Percentiles rank a stretch among this genome's conserved stretches.
Conservation (phyloP, 2,797 vertebrate genomes). For the Sebastes steindachneri region DNA sequence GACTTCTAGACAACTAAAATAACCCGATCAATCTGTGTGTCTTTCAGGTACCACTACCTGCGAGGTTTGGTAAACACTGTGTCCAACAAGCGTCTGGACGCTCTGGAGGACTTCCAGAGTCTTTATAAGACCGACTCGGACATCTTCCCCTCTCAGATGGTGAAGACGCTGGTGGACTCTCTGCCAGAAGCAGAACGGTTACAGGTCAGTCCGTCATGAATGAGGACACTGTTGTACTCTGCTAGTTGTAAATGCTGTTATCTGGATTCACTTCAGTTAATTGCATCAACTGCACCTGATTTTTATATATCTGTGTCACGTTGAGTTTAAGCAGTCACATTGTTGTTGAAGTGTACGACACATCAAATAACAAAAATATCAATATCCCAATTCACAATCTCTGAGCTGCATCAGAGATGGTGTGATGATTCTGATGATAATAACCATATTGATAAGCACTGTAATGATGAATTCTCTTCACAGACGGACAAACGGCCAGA, state of each 20-base stretch:
- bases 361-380: too few species aligned
- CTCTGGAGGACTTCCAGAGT: conserved; percentile 94
- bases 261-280: not conserved
- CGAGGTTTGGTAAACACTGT: conserved; percentile 89
- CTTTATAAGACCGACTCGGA: conserved; percentile 93
- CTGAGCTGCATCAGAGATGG: not conserved
- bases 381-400: not conserved
- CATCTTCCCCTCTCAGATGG: conserved; percentile 92
- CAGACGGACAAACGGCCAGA: conserved; percentile 86
- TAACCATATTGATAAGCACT: not conserved
- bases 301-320: not conserved
- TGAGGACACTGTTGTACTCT: not conserved
- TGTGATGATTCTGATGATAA: not conserved
- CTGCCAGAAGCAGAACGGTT: conserved; percentile 80
- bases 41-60: conserved; percentile 91
- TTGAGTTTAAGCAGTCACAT: not conserved
- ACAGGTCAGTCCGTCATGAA: conserved; percentile 61
- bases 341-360: not conserved
- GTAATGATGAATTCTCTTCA: not conserved
- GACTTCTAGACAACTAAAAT: not conserved
- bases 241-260: not conserved
- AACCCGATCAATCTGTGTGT: not conserved
- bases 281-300: not conserved
- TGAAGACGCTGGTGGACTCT: conserved; percentile 85
- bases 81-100: conserved; percentile 88